A percentile compares a stretch with the other conserved stretches of the same genome.
Conservation (phyloP, 2,113 vertebrate genomes). For the Saimiri boliviensis region DNA sequence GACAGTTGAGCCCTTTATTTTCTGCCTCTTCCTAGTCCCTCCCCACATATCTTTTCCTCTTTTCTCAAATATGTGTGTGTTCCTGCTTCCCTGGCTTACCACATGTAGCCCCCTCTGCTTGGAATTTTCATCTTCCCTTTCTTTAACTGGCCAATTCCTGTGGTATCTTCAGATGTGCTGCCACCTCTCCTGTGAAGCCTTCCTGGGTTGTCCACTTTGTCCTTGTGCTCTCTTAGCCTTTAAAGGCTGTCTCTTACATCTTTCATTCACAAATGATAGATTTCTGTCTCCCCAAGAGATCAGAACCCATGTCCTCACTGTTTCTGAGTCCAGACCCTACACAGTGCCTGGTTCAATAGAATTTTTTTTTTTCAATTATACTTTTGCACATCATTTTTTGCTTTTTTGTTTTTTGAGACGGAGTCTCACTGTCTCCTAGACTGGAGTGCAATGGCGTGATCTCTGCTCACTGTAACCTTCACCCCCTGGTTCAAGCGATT, state of each 20-base stretch:
- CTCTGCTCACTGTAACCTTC: no score
- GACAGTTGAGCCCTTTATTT: not conserved
- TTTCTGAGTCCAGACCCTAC: not conserved
- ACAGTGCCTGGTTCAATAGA: not conserved
- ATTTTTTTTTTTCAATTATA: not conserved
- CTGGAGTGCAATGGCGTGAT: no score
- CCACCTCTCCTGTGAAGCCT: not conserved
- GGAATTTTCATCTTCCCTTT: no score
- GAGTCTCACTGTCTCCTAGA: no score
- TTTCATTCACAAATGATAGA: not conserved
- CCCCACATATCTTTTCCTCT: not conserved
- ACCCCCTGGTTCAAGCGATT: no score
- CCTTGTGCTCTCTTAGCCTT: not conserved
- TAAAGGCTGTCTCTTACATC: not conserved
- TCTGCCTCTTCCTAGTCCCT: not conserved
- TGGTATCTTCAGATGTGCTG: not conserved
- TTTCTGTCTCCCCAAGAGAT: not conserved
- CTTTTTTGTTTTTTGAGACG: no score
- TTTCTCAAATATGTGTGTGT: not conserved
- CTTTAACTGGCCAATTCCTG: not conserved
- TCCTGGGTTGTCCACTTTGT: not conserved
- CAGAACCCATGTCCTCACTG: not conserved
- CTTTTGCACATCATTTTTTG: not conserved
- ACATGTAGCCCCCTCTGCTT: not conserved
- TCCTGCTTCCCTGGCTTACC: not conserved